Percentiles rank a stretch among this genome's conserved stretches.
Conservation (phyloP, 2,797 vertebrate species). For the Cyprinodon diabolis region DNA sequence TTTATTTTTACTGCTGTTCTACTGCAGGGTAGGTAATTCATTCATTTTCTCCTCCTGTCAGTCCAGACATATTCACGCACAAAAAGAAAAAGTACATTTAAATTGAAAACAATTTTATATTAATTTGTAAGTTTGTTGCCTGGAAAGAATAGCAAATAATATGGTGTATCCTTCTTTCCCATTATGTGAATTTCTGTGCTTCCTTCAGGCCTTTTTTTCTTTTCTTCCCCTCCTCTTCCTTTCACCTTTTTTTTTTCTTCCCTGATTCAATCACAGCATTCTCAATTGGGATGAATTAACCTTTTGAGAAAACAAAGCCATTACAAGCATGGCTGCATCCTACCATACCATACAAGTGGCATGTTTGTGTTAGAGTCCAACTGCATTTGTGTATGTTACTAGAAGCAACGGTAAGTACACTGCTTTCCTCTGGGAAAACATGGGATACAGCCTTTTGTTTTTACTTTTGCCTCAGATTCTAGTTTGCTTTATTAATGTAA, state of each 20-base stretch:
- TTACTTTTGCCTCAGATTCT: conserved; percentile 75
- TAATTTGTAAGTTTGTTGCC: background rate
- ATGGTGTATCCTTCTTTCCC: background rate
- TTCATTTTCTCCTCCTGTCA: background rate
- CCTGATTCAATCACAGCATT: conserved; percentile 44
- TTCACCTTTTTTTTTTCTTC: conserved; percentile 25
- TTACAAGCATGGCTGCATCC: conserved; percentile 71
- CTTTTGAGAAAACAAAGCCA: conserved; percentile 71
- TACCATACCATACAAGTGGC: conserved; percentile 25
- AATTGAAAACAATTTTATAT: background rate
- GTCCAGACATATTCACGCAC: background rate
- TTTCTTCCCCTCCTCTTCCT: conserved; percentile 12
- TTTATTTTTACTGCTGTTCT: background rate
- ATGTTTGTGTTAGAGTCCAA: conserved; percentile 17
- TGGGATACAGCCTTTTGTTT: conserved; percentile 71
- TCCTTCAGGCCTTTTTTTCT: conserved; percentile 23
- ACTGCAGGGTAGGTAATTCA: background rate
- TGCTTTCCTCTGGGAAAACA: conserved; percentile 67
- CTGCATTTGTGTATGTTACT: conserved; percentile 16
- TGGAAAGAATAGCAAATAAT: background rate
- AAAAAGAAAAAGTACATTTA: background rate
- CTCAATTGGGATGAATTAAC: conserved; percentile 68
- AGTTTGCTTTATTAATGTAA: conserved; percentile 79
- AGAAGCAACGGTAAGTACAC: conserved; percentile 16
- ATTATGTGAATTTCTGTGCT: conserved; percentile 1